Percentiles rank a stretch among this genome's conserved stretches.
These are phyloP conservation scores for Heterodera filipjevi DNA, from an alignment of 2,888 invertebrate genomes.

Conservation along the genomic window DNA sequence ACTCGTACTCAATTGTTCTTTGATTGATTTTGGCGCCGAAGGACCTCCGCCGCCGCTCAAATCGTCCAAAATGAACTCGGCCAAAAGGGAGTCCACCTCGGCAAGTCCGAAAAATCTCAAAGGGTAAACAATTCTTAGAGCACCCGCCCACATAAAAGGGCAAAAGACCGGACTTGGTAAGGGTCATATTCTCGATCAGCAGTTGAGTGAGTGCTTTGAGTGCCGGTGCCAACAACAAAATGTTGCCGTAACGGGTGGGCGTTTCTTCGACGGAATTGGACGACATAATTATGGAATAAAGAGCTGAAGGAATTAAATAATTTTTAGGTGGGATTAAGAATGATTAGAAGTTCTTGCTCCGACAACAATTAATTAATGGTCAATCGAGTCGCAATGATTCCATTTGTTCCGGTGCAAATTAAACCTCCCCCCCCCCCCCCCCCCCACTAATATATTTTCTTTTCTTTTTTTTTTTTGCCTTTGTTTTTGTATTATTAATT, in stretches of 20 bases:
- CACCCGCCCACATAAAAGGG: neutral
- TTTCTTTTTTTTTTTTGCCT: no score
- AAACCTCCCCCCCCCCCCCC: no score
- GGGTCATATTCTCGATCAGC: conserved; percentile 64
- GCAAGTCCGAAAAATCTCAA: conserved; percentile 60
- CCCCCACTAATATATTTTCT: no score
- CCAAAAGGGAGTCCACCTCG: conserved; percentile 61
- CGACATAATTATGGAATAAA: conserved; percentile 61
- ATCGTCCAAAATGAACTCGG: conserved; percentile 64
- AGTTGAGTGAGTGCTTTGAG: conserved; percentile 63
- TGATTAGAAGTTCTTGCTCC: no score
- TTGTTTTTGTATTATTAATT: no score
- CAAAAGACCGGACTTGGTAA: conserved; percentile 48
- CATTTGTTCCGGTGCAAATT: no score
- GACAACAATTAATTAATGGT: no score
- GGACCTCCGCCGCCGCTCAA: conserved; percentile 54
- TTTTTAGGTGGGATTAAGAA: no score
- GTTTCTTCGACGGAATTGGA: conserved; percentile 57
- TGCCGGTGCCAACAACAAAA: conserved; percentile 61
- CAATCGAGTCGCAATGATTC: no score
- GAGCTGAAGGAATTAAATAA: conserved; percentile 38
- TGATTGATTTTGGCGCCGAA: conserved; percentile 46
- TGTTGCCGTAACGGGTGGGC: conserved; percentile 59
- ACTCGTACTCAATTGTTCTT: conserved; percentile 41
- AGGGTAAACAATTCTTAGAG: neutral